Conservation (phyloP, 2,888 invertebrate species). For the Perizoma flavofasciatum region DNA sequence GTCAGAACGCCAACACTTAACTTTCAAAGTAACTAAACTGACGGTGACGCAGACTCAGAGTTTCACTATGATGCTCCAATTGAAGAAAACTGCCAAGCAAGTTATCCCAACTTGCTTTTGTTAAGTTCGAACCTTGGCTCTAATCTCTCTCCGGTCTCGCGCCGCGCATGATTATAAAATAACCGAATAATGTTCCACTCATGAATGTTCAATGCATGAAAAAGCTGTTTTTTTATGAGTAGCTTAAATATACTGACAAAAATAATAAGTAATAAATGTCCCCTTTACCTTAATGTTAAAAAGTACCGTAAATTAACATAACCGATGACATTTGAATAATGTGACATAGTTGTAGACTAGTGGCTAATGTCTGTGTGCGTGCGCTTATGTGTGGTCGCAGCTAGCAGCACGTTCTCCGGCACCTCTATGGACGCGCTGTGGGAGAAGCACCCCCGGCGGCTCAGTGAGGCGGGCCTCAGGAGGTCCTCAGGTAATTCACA, state of each 20-base stretch:
- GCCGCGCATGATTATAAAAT: slow-evolving; percentile 1
- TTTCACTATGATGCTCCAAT: slow-evolving; percentile 13
- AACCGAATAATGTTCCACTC: slow-evolving; percentile 7
- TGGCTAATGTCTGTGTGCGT: slow-evolving; percentile 79
- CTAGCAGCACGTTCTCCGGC: slow-evolving; percentile 84
- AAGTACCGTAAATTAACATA: slow-evolving; percentile 31
- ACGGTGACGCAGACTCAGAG: slow-evolving; percentile 8
- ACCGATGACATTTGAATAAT: too few relatives aligned
- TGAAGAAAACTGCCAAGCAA: slow-evolving; percentile 17
- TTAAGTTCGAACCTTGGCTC: neutral
- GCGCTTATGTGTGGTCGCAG: slow-evolving; percentile 77
- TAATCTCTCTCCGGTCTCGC: slow-evolving; percentile 1
- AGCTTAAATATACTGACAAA: too few relatives aligned
- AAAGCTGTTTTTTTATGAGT: neutral
- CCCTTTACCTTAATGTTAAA: too few relatives aligned
- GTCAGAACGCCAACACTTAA: slow-evolving; percentile 30
- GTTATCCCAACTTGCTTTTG: slow-evolving; percentile 8
- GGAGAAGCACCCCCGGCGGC: slow-evolving; percentile 88
- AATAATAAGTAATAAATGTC: too few relatives aligned
- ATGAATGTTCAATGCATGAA: too few relatives aligned
- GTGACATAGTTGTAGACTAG: slow-evolving; percentile 47
- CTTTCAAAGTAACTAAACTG: slow-evolving; percentile 22
- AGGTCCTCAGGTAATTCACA: slow-evolving; percentile 88
- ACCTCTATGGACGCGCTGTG: slow-evolving; percentile 89
- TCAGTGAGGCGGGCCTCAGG: slow-evolving; percentile 90